Percentiles rank a stretch among this genome's conserved stretches.
These are phyloP conservation scores for Cyprinodon variegatus DNA, from an alignment of 2,113 vertebrate species.

Conservation along the genomic window DNA sequence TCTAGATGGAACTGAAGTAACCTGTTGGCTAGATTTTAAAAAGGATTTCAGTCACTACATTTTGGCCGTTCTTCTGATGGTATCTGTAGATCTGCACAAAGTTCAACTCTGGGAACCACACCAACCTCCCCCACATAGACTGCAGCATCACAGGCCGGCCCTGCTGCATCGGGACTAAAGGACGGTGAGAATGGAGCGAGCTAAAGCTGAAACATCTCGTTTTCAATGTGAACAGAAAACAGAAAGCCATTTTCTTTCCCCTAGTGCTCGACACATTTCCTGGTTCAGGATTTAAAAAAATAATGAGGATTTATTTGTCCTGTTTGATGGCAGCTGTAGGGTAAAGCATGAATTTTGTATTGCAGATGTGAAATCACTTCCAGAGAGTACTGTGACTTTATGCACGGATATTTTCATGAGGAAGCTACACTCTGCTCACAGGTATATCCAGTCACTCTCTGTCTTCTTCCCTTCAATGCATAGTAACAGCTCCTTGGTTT, in stretches of 20 bases:
- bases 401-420: conserved; percentile 96
- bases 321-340: too few species aligned
- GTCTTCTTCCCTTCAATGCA: too few species aligned
- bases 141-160: conserved; percentile 94
- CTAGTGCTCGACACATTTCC: too few species aligned
- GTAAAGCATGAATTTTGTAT: not conserved
- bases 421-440: conserved; percentile 97
- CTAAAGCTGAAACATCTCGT: not conserved
- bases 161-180: conserved; percentile 98
- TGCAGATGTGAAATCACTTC: conserved; percentile 97
- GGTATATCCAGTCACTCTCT: conserved; percentile 69
- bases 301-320: too few species aligned
- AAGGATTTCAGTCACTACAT: too few species aligned
- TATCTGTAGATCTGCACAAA: conserved; percentile 90
- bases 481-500: too few species aligned
- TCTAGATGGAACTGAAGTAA: too few species aligned
- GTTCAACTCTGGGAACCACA: conserved; percentile 91
- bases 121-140: conserved; percentile 95
- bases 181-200: conserved; percentile 81
- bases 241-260: too few species aligned
- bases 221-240: too few species aligned
- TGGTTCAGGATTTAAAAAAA: too few species aligned
- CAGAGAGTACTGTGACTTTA: conserved; percentile 96
- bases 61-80: not conserved
- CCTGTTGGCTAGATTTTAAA: too few species aligned